These are phyloP conservation scores for Sinosuthora webbiana DNA, from an alignment of 2,113 vertebrate genomes.

Conservation along the genomic window DNA sequence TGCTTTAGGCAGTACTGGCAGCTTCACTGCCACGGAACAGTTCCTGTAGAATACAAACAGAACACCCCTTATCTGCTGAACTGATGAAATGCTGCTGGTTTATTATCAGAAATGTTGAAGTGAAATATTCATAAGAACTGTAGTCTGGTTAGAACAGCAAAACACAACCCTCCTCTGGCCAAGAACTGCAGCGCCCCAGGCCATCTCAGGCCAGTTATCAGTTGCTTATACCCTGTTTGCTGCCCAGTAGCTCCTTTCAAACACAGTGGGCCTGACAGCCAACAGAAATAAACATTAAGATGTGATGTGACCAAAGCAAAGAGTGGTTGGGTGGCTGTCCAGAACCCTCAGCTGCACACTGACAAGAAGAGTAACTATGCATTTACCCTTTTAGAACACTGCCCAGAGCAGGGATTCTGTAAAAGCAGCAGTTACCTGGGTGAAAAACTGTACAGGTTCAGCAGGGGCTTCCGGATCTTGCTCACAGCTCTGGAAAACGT, in stretches of 20 bases:
- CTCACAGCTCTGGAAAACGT: constrained; percentile 24
- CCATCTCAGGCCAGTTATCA: background rate
- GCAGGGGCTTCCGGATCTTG: constrained; percentile 53
- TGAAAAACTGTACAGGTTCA: constrained; percentile 46
- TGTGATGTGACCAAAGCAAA: background rate
- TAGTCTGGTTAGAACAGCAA: background rate
- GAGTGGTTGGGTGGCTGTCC: background rate
- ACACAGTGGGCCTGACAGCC: background rate
- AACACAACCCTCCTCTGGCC: background rate
- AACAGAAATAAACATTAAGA: background rate
- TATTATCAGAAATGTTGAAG: constrained; percentile 10
- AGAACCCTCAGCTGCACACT: background rate
- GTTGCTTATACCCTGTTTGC: background rate
- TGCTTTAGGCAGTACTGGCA: constrained; percentile 68
- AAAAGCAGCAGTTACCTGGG: constrained; percentile 32
- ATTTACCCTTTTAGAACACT: background rate
- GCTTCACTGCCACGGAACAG: constrained; percentile 54
- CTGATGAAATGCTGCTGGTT: background rate
- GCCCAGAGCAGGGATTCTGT: background rate
- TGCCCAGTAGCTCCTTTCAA: background rate
- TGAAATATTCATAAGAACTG: background rate
- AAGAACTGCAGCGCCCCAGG: background rate
- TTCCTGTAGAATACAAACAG: constrained; percentile 65
- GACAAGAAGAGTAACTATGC: background rate
- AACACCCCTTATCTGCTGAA: background rate